Conservation (phyloP, 2,113 vertebrate genomes). For the Camarhynchus parvulus region DNA sequence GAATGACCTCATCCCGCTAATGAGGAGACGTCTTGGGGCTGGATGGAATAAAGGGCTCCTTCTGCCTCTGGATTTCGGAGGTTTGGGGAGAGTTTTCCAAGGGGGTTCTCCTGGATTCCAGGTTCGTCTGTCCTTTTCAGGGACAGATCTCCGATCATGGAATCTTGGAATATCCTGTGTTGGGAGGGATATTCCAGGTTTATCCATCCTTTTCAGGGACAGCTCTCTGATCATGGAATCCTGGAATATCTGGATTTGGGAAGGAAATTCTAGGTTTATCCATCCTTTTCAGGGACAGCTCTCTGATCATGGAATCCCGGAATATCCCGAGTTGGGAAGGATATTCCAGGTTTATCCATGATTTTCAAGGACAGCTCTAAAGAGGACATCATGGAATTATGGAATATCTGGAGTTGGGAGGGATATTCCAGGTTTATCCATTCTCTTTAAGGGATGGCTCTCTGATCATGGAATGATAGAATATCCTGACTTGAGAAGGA, state of each 20-base stretch:
- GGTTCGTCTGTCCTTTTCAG: not conserved
- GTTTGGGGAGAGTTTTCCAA: not conserved
- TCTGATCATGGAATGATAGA: not conserved
- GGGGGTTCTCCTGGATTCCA: not conserved
- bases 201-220: not conserved
- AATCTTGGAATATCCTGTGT: fast-evolving
- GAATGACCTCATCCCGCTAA: conserved; percentile 18
- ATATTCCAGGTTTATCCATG: not conserved
- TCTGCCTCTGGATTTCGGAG: not conserved
- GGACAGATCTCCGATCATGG: not conserved
- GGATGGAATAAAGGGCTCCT: not conserved
- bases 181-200: not conserved
- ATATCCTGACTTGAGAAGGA: fast-evolving
- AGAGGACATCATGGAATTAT: too few relatives aligned
- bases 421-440: not conserved
- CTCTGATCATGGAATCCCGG: not conserved
- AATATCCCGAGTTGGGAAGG: fast-evolving
- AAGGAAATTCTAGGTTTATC: not conserved
- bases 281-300: too few relatives aligned
- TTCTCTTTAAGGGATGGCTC: not conserved
- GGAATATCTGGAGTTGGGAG: fast-evolving
- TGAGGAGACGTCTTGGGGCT: not conserved
- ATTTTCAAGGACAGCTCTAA: too few relatives aligned
- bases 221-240: not conserved
- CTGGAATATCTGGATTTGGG: fast-evolving